Base-by-base conservation (phyloP, 1,140 invertebrate genomes). In the Mactra quadrangularis region DNA sequence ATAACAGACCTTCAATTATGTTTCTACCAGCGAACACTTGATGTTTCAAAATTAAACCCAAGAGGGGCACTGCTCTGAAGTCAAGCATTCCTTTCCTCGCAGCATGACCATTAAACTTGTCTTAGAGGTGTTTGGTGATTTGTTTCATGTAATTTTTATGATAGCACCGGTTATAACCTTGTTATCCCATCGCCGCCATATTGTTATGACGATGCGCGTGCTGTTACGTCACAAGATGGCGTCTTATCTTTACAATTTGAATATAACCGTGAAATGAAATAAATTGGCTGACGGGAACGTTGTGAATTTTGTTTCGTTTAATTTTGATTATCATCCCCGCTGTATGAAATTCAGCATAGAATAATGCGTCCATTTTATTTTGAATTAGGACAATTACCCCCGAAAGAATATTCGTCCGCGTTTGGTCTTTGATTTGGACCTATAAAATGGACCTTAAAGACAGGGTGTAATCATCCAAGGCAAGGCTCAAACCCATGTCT, bases 151-250 rank as follows among this genome's bases (percentile, higher is more conserved):
- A 25, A 1, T 41, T 33, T 38, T 41, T 57, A 22, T 41, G 53
- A 6, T 47, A 33, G 22, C 31, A 38, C 9, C 47, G 2, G 35
- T 27, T 52, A 15, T 19, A 35, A 7, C 4, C 17, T 22, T 41
- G 17, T 27, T 38, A 55, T 22, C 55, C 41, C 70, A 38, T 50
- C 17, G 33, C 25, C 70, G 70, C 70, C 70, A 72, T 72, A 38
- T 57, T 72, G 70, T 72, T 72, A 72, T 47, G 52, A 35, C 70
- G 52, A 11, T 15, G 52, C 70, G 70, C 70, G 64, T 41, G 50
- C 50, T 29, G 27, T 72, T 72, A 72, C 70, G 70, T 72, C 70
- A 72, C 53, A 57, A 38, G 19, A 68, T 50, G 64, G 45, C 45
- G 22, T 47, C 64, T n/a, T 29, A 47, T 25, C 11, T 47, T 3